Conservation (phyloP, 2,888 invertebrate genomes). For the Ethmia dodecea region DNA sequence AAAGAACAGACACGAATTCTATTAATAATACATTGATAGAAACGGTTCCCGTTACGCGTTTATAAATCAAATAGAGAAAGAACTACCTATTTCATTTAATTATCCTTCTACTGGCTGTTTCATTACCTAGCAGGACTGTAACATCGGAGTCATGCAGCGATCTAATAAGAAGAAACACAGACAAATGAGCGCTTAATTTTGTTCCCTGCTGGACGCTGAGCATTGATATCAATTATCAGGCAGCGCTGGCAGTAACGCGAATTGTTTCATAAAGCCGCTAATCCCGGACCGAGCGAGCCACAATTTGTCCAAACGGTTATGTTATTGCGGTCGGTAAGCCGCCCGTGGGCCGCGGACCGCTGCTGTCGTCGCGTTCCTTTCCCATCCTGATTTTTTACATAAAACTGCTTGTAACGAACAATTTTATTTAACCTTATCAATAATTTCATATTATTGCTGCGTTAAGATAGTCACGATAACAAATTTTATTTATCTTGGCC, state of each 20-base stretch:
- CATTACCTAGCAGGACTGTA: conserved; percentile 19
- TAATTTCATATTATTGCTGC: conserved; percentile 25
- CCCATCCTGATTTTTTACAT: conserved; percentile 58
- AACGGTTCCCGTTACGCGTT: no score
- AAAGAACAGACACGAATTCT: no score
- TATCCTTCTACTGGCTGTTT: no score
- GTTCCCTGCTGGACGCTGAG: conserved; percentile 46
- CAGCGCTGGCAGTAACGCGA: conserved; percentile 51
- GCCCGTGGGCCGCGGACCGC: conserved; percentile 25
- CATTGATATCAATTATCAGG: conserved; percentile 73
- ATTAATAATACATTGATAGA: no score
- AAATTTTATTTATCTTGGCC: conserved; percentile 5
- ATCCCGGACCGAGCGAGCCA: conserved; percentile 59
- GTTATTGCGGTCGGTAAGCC: conserved; percentile 71
- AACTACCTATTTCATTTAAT: no score
- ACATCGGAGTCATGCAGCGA: conserved; percentile 37
- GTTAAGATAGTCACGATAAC: conserved; percentile 6
- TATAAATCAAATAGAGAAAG: no score
- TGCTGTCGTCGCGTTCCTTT: conserved; percentile 37
- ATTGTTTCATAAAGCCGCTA: conserved; percentile 72
- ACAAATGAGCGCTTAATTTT: conserved; percentile 55
- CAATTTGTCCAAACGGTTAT: conserved; percentile 76
- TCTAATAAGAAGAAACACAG: conserved; percentile 46
- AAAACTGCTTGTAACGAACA: conserved; percentile 39
- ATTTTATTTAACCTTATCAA: conserved; percentile 34